Evolutionary conservation across 2,797 vertebrate species (phyloP), one percentile per base, ranked within the genome.

Genomic region (Momotus momota): DNA sequence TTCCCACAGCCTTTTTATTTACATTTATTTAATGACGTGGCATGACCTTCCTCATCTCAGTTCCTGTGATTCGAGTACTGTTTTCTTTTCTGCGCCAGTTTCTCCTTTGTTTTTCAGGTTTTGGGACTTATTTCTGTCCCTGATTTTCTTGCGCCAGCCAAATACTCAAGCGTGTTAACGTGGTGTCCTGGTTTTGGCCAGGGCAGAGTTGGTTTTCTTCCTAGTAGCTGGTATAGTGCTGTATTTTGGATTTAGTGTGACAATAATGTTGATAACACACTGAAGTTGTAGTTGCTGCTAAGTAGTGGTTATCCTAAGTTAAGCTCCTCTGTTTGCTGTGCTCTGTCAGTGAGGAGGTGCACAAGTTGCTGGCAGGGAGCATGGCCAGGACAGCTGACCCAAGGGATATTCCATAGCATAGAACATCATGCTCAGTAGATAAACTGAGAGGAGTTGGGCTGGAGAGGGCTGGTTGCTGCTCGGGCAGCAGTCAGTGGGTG

Each of bases 1-100:
- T 94, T 94, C 87, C 64, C 66, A 96, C 55, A 93, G 40, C 16
- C 45, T 94, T 95, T 88, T 49, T 46, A 86, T 93, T 95, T 95
- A 69, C 57, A 84, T 40, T 86, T 81, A 91, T 95, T 86, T 80
- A 90, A 94, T 94, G 78, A 88, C 95, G 84, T 96, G 70, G 96
- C 85, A 66, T 73, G 67, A 92, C 86, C 33, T 29, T 92, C 80
- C 52, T 61, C 51, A 71, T 78, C 89, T 93, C 86, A 86, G 13
- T 64, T 88, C 88, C 93, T 91, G 88, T 94, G 90, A 88, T 66
- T 75, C 51, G 25, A 7, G 15, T 52, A 65, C 8, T n/a, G 48
- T 51, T 4, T 40, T 90, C 92, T 81, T 71, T 64, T 22, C 61
- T 79, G 14, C 73, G 43, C 64, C 64, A 61, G 57, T 78, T 29